Evolutionary conservation across 2,113 vertebrate genomes (phyloP).

Genomic region (Xenopus laevis): DNA sequence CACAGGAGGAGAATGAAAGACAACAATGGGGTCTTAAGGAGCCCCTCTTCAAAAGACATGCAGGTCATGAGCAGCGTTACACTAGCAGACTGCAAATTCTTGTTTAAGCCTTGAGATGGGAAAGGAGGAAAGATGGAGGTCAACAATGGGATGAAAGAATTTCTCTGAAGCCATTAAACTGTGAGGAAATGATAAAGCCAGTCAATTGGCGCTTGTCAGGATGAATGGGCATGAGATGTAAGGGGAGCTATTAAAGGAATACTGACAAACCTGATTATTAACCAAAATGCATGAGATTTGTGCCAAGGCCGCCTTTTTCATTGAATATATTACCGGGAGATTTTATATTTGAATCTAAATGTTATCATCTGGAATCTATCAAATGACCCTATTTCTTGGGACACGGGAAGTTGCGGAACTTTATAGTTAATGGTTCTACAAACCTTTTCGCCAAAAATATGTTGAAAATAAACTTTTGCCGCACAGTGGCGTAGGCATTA

Average conservation of each 20-base stretch:
- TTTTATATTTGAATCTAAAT: slow-evolving; percentile 14
- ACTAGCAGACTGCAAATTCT: slow-evolving; percentile 63
- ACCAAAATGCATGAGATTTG: slow-evolving; percentile 44
- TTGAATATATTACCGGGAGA: slow-evolving; percentile 22
- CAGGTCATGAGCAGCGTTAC: slow-evolving; percentile 62
- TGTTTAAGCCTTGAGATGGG: slow-evolving; percentile 67
- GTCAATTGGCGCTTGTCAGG: slow-evolving; percentile 76
- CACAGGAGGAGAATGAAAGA: slow-evolving; percentile 64
- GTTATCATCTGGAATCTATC: neutral
- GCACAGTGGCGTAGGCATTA: too few relatives aligned
- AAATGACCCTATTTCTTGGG: too few relatives aligned
- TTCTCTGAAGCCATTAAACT: slow-evolving; percentile 76
- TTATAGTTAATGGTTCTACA: too few relatives aligned
- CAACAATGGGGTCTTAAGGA: slow-evolving; percentile 65
- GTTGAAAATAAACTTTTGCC: too few relatives aligned
- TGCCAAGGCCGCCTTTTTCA: neutral
- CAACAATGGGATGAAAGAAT: slow-evolving; percentile 83
- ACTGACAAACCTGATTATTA: slow-evolving; percentile 68
- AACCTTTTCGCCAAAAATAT: too few relatives aligned
- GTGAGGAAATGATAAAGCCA: slow-evolving; percentile 79
- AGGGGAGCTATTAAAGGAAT: slow-evolving; percentile 67
- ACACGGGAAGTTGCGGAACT: too few relatives aligned
- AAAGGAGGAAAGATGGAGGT: slow-evolving; percentile 61
- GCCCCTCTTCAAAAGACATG: slow-evolving; percentile 61
- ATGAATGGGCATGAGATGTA: slow-evolving; percentile 71